A percentile compares a stretch with the other conserved stretches of the same genome.
phyloP scores from a whole-genome alignment of 37 sponge, comb jelly and placozoan species.

The Eunapius fragilis region DNA sequence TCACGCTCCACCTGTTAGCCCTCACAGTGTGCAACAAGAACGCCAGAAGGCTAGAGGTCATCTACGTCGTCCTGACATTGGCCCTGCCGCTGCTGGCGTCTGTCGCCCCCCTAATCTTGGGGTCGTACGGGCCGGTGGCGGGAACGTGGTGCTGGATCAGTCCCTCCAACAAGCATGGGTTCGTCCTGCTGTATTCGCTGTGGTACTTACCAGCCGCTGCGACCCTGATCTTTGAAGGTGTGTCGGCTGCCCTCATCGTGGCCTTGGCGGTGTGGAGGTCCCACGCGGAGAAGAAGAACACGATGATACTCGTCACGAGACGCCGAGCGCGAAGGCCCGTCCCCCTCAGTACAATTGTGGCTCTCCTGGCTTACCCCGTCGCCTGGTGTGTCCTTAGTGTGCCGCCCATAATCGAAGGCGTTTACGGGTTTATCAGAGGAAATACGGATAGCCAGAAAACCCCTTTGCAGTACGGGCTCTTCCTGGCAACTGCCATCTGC shows the following conservation, averaged over 20 bases:
- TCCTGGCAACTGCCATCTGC: not conserved
- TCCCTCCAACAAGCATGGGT: not conserved
- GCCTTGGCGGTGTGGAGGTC: not conserved
- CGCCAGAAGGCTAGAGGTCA: not conserved
- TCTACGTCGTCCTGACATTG: not conserved
- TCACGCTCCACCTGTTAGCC: not conserved
- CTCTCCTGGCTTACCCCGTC: not conserved
- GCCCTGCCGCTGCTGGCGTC: not conserved
- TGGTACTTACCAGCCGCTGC: not conserved
- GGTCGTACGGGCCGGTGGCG: not conserved
- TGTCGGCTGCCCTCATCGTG: not conserved
- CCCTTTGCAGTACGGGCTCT: not conserved
- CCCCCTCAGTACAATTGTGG: not conserved
- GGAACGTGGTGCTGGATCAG: slow-evolving; percentile 22
- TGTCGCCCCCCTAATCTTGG: not conserved
- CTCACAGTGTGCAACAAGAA: not conserved
- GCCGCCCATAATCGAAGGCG: not conserved
- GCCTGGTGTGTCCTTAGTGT: not conserved
- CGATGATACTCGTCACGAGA: not conserved
- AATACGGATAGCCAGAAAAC: not conserved
- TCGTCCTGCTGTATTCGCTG: too few species aligned
- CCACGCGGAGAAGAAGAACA: not conserved
- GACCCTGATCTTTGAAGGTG: not conserved
- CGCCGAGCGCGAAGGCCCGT: not conserved
- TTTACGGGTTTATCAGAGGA: not conserved